A percentile compares a stretch with the other conserved stretches of the same genome.
phyloP scores from a whole-genome alignment of 2,888 invertebrate genomes.

The Lithodes maja region DNA sequence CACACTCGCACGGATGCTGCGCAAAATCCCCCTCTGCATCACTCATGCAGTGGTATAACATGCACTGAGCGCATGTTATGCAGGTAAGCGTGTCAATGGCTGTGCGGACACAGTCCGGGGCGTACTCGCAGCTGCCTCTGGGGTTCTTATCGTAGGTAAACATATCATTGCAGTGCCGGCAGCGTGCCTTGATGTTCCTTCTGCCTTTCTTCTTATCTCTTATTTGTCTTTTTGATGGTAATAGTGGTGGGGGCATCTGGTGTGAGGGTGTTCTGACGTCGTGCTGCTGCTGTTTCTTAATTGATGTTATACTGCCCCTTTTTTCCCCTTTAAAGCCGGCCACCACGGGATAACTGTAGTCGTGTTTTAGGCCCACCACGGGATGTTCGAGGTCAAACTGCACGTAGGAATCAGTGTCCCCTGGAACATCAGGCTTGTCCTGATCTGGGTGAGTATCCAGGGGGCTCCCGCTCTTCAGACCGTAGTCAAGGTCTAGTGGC shows the following conservation, averaged over 20 bases:
- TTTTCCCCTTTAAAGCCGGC: conserved; percentile 73
- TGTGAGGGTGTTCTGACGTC: conserved; percentile 55
- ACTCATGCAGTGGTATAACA: conserved; percentile 95
- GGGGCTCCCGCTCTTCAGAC: conserved; percentile 76
- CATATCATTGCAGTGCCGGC: conserved; percentile 77
- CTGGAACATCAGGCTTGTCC: conserved; percentile 53
- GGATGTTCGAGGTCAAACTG: conserved; percentile 79
- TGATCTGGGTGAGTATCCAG: conserved; percentile 73
- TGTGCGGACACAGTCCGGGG: conserved; percentile 87
- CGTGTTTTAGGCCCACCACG: conserved; percentile 81
- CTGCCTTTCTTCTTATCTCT: conserved; percentile 38
- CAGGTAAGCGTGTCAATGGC: conserved; percentile 90
- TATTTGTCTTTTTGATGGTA: conserved; percentile 44
- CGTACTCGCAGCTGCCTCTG: conserved; percentile 83
- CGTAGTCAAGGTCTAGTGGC: conserved; percentile 51
- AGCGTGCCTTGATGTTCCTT: conserved; percentile 71
- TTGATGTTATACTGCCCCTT: conserved; percentile 59
- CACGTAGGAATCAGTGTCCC: conserved; percentile 83
- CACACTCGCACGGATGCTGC: conserved; percentile 88
- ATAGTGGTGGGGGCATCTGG: conserved; percentile 41
- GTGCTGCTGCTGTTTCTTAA: conserved; percentile 66
- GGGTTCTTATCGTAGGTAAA: conserved; percentile 89
- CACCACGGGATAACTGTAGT: conserved; percentile 89
- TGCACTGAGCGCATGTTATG: conserved; percentile 89
- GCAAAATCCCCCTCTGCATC: conserved; percentile 92